Conservation (phyloP, 1,140 invertebrate genomes). For the Polypedilum vanderplanki region DNA sequence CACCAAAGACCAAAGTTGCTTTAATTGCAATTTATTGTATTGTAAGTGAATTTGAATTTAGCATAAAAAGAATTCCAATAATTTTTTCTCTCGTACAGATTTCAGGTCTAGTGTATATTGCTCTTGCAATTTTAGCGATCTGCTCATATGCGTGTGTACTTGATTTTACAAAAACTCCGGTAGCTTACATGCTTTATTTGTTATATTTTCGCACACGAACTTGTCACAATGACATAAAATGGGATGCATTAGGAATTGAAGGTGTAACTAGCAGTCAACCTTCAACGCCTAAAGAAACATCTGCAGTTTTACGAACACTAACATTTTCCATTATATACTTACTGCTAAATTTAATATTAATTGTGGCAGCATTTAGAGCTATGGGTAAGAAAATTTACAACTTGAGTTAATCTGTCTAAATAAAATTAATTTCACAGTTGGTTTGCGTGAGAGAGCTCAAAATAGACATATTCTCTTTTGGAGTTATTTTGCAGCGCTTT, state of each 20-base stretch:
- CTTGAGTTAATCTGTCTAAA: background rate
- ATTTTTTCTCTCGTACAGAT: background rate
- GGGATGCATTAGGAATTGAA: background rate
- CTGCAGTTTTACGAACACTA: background rate
- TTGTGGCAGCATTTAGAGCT: background rate
- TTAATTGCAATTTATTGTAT: background rate
- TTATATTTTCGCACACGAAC: background rate
- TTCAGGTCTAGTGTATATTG: background rate
- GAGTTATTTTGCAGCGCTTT: background rate
- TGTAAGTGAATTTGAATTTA: background rate
- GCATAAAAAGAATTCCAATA: background rate
- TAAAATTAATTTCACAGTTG: background rate
- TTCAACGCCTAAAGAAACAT: background rate
- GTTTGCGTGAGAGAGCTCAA: background rate
- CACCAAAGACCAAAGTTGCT: background rate
- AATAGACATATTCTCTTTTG: background rate
- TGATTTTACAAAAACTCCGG: background rate
- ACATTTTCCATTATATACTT: background rate
- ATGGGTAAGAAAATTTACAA: background rate
- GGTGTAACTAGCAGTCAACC: background rate
- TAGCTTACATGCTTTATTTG: background rate
- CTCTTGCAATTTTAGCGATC: background rate
- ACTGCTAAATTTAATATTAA: background rate
- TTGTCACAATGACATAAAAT: background rate
- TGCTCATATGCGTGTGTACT: background rate